Conservation (phyloP, 2,888 invertebrate genomes). For the Orthonevra nobilis region DNA sequence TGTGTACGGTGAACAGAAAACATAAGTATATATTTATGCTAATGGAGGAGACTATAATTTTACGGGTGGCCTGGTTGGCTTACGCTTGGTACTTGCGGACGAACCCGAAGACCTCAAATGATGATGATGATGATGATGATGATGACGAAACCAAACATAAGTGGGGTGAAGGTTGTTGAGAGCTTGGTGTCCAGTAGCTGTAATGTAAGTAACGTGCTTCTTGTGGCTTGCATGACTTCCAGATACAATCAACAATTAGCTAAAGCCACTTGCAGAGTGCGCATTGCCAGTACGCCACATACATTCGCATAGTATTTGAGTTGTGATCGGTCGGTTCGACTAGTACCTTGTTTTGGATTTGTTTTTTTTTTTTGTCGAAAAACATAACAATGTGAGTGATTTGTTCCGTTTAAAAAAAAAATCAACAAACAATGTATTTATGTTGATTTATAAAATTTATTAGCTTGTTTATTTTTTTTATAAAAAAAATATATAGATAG, state of each 20-base stretch:
- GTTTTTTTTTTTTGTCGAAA: not conserved
- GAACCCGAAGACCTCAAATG: conserved; percentile 33
- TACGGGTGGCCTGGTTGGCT: conserved; percentile 42
- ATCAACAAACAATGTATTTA: no score
- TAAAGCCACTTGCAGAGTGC: conserved; percentile 25
- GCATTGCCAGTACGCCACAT: conserved; percentile 18
- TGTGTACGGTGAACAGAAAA: not conserved
- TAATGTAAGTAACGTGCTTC: conserved; percentile 39
- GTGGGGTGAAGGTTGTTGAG: conserved; percentile 65
- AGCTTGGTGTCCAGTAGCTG: conserved; percentile 56
- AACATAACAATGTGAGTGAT: conserved; percentile 15
- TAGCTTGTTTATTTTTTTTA: no score
- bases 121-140: not conserved
- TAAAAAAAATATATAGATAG: no score
- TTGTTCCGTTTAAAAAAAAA: not conserved
- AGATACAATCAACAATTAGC: conserved; percentile 43
- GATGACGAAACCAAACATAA: conserved; percentile 28
- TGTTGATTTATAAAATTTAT: no score
- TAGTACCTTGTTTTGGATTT: not conserved
- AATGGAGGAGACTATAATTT: conserved; percentile 19
- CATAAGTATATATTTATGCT: not conserved
- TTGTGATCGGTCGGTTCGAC: not conserved
- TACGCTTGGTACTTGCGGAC: no score
- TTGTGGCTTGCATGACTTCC: conserved; percentile 19
- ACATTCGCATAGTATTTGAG: conserved; percentile 3